Evolutionary conservation across 2,797 vertebrate genomes (phyloP), one percentile per base, ranked within the genome.

Genomic region (Sebastes aleutianus): DNA sequence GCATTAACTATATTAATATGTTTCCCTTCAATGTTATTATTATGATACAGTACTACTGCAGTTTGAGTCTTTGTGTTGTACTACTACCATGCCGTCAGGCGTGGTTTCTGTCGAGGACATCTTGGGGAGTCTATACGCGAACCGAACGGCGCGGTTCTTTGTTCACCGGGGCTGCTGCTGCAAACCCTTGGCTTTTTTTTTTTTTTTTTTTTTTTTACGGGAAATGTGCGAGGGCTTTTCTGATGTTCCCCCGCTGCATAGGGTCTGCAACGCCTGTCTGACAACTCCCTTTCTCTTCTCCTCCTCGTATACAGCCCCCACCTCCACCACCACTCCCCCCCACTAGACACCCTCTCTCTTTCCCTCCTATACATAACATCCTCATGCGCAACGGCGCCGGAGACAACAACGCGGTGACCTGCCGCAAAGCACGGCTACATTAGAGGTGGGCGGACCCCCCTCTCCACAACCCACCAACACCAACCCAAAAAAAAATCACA

Each of bases 401-500:
- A 93, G 91, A 94, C 91, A 92, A 90, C 93, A 91, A 89, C 93
- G 90, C 93, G 83, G 86, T 95, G 94, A 95, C 95, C 95, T 94
- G 91, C 93, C 85, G 94, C 95, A 95, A 94, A 92, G 92, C 92
- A 85, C 83, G 87, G 91, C 77, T 86, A 39, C 85, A 84, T 73
- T 73, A 43, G 90, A 85, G 89, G 94, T 95, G 95, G 94, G 95
- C 93, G 94, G 92, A 92, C 83, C 88, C 92, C 87, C 79, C 56
- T 16, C 16, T 12, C 50, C 3, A 0, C 26, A 43, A 43, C 39
- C 39, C 13, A 43, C 39, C 39, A 14, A 43, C 13, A 43, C 39
- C 39, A 14, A 43, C 36, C 36, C 13, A 1, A 39, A 39, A 39
- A 39, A 61, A 31, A 4, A 11, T 2, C 24, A 18, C 7, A 39